phyloP scores from a whole-genome alignment of 2,888 invertebrate genomes.

The Caenorhabditis drosophilae region DNA sequence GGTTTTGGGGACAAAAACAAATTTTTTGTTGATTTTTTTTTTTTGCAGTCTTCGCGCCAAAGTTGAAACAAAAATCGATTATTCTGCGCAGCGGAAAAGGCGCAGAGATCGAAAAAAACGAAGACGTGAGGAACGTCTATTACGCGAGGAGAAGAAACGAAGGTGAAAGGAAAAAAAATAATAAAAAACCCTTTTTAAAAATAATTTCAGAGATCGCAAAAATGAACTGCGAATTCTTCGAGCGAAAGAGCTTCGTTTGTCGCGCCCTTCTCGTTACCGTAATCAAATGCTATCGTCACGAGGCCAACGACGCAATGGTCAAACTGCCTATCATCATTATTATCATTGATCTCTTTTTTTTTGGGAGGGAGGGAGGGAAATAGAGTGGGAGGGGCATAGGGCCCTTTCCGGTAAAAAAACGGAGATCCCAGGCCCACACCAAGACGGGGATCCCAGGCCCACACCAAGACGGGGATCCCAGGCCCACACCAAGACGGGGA shows the following conservation, averaged over 20 bases:
- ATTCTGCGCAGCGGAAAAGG: slow-evolving; percentile 2
- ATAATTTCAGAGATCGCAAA: background rate
- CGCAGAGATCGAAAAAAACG: slow-evolving; percentile 4
- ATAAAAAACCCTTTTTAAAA: too few relatives aligned
- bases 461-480: too few relatives aligned
- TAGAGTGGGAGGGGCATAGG: too few relatives aligned
- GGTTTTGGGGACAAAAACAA: background rate
- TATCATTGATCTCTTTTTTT: too few relatives aligned
- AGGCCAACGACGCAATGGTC: background rate
- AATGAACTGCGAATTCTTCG: background rate
- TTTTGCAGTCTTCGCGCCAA: slow-evolving; percentile 33
- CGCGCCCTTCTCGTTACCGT: background rate
- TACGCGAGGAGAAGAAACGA: slow-evolving; percentile 29
- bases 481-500: too few relatives aligned
- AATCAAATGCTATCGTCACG: background rate
- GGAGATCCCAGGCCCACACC: too few relatives aligned
- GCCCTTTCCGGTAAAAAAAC: too few relatives aligned
- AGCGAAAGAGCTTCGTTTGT: slow-evolving; percentile 7
- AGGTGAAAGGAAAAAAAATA: slow-evolving; percentile 14
- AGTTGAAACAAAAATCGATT: too few relatives aligned
- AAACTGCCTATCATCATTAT: too few relatives aligned
- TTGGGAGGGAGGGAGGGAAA: too few relatives aligned
- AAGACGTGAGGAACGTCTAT: slow-evolving; percentile 16
- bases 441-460: too few relatives aligned
- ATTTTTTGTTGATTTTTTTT: background rate